These are phyloP conservation scores for Chiridota heheva DNA, from an alignment of 35 echinoderm and acorn worm genomes.

Conservation along the genomic window DNA sequence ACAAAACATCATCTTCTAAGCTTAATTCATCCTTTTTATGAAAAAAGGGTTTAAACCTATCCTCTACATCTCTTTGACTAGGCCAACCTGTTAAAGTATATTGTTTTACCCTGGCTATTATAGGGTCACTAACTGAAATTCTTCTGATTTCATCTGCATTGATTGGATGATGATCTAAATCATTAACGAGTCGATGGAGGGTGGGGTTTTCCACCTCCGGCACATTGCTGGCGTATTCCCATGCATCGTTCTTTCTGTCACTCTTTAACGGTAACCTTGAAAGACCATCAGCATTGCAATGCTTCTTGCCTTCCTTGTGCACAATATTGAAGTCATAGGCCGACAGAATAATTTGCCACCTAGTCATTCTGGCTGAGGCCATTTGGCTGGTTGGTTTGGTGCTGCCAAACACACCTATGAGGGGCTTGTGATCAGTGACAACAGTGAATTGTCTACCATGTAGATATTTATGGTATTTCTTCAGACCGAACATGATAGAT, in stretches of 20 bases:
- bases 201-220: neutral
- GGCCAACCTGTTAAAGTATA: slow-evolving; percentile 51
- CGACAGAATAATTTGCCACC: slow-evolving; percentile 56
- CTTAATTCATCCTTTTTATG: slow-evolving; percentile 27
- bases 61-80: neutral
- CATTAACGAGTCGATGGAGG: slow-evolving; percentile 19
- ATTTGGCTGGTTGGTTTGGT: slow-evolving; percentile 48
- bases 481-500: slow-evolving; percentile 49
- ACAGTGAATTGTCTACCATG: slow-evolving; percentile 57
- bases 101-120: slow-evolving; percentile 19
- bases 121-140: slow-evolving; percentile 7
- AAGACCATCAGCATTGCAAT: slow-evolving; percentile 35
- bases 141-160: slow-evolving; percentile 35
- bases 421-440: slow-evolving; percentile 64
- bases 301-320: slow-evolving; percentile 36
- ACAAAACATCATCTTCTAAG: slow-evolving; percentile 29
- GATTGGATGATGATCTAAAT: slow-evolving; percentile 35
- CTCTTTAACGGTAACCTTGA: slow-evolving; percentile 26
- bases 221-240: neutral
- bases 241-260: neutral
- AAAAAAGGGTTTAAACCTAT: slow-evolving; percentile 7
- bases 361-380: slow-evolving; percentile 45
- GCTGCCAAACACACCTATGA: slow-evolving; percentile 33
- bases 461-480: slow-evolving; percentile 64
- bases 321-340: slow-evolving; percentile 44